Conservation (phyloP, 1,140 invertebrate species). For the Caerostris extrusa region DNA sequence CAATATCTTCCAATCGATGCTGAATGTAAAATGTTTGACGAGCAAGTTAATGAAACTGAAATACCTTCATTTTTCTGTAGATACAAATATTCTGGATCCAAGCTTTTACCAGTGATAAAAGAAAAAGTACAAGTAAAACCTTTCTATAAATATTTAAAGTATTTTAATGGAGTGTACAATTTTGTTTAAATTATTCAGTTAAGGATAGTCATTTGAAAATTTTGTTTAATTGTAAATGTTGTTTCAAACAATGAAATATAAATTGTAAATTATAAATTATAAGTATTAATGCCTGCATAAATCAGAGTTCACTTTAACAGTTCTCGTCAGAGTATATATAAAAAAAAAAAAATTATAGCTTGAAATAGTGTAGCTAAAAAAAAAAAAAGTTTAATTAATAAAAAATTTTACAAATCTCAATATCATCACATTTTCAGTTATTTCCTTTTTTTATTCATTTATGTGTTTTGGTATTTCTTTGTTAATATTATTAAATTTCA, state of each 20-base stretch:
- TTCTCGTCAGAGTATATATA: too few relatives aligned
- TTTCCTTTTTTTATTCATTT: too few relatives aligned
- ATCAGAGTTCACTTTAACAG: too few relatives aligned
- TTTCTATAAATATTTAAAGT: not conserved
- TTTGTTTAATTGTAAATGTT: not conserved
- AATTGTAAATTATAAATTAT: too few relatives aligned
- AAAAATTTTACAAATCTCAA: too few relatives aligned
- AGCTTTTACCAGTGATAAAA: not conserved
- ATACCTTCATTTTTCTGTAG: constrained; percentile 51
- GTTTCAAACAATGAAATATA: not conserved
- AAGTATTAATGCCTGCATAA: too few relatives aligned
- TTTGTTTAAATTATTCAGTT: not conserved
- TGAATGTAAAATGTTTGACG: not conserved
- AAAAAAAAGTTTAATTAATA: too few relatives aligned
- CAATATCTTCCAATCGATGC: not conserved
- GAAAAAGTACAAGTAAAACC: not conserved
- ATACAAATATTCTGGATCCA: constrained; percentile 22
- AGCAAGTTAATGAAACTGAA: not conserved
- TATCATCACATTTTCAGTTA: too few relatives aligned
- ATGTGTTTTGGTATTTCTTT: too few relatives aligned
- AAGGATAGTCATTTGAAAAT: not conserved
- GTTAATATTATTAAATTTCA: not conserved
- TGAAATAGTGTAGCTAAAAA: too few relatives aligned
- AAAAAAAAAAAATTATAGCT: too few relatives aligned
- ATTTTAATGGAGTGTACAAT: not conserved